Base-by-base conservation (phyloP, 2,113 vertebrate genomes). In the Phrynocephalus versicolor region DNA sequence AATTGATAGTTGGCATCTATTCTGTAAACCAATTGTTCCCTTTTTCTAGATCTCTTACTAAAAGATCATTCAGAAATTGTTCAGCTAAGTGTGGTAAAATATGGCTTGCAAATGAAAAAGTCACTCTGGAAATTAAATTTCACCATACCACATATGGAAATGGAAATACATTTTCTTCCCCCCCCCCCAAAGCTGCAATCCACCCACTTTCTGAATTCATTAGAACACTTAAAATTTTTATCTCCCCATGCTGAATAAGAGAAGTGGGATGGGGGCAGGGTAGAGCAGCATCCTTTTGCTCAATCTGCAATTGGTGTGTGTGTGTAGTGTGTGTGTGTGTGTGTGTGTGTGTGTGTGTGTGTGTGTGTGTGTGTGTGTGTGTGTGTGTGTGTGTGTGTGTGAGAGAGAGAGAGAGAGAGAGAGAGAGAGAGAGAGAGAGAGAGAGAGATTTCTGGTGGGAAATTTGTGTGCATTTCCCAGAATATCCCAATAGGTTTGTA, bases 1-100 rank as follows among this genome's bases (percentile, higher is more conserved):
- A 80, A 82, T 85, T 82, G 88, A 86, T 88, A 90, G 83, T 70
- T 21, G 85, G 89, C 79, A 3, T 76, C 74, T 85, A 21, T 80
- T 87, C 70, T 82, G 58, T 80, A 41, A 64, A 84, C 33, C n/a
- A 39, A 85, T 35, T 78, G 27, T 14, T 88, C 87, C 87, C 60
- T 91, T 90, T 71, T 71, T 69, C 30, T 81, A 88, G 84, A 77
- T 83, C 37, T 0, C 0, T 67, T 85, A 85, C 37, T 67, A 87
- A 82, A 10, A 85, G 1, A 9, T 18, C 89, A 25, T 79, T 81
- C 41, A 71, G 12, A 81, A 83, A 67, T 6, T 74, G 55, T 37
- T 84, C 37, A 16, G 85, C 78, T 51, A 75, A 88, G 79, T 0
- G n/a, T 13, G 77, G 64, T 13, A 83, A 77, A 58, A 67, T 72